Percentiles rank a stretch among this genome's conserved stretches.
Conservation (phyloP, 92 coral and sea anemone genomes). For the Porites evermanni region DNA sequence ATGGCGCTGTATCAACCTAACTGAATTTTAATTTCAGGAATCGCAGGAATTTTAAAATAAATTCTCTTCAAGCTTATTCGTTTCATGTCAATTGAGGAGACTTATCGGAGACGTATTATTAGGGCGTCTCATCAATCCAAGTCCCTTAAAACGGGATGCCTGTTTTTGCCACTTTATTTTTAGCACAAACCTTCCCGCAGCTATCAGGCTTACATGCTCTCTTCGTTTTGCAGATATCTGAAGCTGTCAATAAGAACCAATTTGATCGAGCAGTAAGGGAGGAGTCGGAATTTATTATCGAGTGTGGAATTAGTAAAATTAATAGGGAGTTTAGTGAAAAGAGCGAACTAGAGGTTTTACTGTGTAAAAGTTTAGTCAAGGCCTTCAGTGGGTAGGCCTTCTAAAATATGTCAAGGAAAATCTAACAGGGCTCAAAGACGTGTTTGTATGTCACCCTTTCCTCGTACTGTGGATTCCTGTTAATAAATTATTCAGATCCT, state of each 20-base stretch:
- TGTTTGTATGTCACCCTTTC: not conserved
- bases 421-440: not conserved
- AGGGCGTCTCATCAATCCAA: too few species aligned
- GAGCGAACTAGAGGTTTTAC: not conserved
- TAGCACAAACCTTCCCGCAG: not conserved
- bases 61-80: too few species aligned
- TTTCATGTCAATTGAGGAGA: too few species aligned
- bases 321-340: conserved; percentile 24
- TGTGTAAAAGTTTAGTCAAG: conserved; percentile 40
- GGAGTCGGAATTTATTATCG: conserved; percentile 19
- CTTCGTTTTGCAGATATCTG: not conserved
- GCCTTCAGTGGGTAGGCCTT: not conserved
- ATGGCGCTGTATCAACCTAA: too few species aligned
- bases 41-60: too few species aligned
- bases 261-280: not conserved
- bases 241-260: not conserved
- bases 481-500: not conserved
- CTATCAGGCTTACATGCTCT: conserved; percentile 1
- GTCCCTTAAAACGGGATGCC: conserved; percentile 6
- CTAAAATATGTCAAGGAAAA: not conserved
- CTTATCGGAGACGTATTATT: not conserved
- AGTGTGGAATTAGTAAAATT: conserved; percentile 41
- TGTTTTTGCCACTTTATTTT: too few species aligned
- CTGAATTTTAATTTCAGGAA: too few species aligned
- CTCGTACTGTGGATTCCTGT: not conserved